Base-by-base conservation (phyloP, 1,140 invertebrate species). In the Whitmania pigra region DNA sequence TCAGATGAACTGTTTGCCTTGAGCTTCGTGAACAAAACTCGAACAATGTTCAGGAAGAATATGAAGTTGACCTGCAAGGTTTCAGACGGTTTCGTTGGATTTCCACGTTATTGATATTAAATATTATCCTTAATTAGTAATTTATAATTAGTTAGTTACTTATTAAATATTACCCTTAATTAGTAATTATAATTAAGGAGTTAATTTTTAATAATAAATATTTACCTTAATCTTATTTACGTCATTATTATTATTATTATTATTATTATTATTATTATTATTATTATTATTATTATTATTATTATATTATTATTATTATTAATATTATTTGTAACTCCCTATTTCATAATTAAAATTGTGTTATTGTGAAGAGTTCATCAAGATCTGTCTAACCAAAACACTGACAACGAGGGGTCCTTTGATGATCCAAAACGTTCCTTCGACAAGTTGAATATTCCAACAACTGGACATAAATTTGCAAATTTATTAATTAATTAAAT, bases 31-130 rank as follows among this genome's bases (percentile, higher is more conserved):
- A 89, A 85, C 11, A 91, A 83, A 18, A 90, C 87, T 60, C 88
- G 81, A 4, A 89, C 86, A 67, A 91, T 89, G 78, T 89, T 89
- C 53, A 90, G 79, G 78, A 91, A 90, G 69, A 91, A 86, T 43
- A 87, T 78, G 71, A 90, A 88, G 78, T 89, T 90, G 40, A 89
- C 81, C 88, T 90, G 79, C 73, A 85, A 80, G 57, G 7, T 31
- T 63, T 63, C 18, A 2, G 18, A 13, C 15, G 22, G 1, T 63
- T 25, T 57, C 54, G 54, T 20, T 57, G 20, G 20, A 4, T 9
- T 57, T 9, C 25, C 54, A n/a, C 54, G 9, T 57, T 9, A 57
- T 67, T 25, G 2, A 67, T 67, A 67, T 36, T 27, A 3, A 20
- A 4, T 27, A 25, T 67, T 25, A 27, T 25, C 27, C 15, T 15